Conservation (phyloP, 2,797 vertebrate species). For the Serranus cabrilla region DNA sequence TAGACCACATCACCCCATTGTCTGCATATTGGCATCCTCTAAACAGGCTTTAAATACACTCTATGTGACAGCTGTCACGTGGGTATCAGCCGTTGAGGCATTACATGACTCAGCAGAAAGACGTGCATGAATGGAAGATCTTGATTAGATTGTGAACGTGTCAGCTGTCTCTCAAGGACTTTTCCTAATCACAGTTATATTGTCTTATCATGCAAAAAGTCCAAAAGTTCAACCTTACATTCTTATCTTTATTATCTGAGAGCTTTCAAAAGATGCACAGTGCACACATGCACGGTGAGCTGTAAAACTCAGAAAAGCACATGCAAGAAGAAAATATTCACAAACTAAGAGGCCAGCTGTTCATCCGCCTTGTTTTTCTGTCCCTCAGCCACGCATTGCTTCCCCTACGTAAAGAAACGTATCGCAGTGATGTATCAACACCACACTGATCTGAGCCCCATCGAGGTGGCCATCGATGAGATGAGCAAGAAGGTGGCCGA, state of each 20-base stretch:
- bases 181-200: slow-evolving; percentile 60
- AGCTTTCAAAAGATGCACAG: slow-evolving; percentile 12
- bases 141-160: slow-evolving; percentile 74
- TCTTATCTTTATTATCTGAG: slow-evolving; percentile 68
- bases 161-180: slow-evolving; percentile 73
- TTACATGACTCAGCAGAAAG: slow-evolving; percentile 36
- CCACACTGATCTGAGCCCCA: slow-evolving; percentile 96
- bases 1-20: neutral
- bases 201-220: slow-evolving; percentile 69
- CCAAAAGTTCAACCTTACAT: slow-evolving; percentile 70
- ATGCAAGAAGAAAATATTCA: neutral
- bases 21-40: neutral
- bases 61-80: neutral
- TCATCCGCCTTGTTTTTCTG: neutral
- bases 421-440: slow-evolving; percentile 99
- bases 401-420: slow-evolving; percentile 97
- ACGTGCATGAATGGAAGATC: slow-evolving; percentile 32
- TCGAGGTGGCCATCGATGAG: slow-evolving; percentile 98
- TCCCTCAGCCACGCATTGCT: slow-evolving; percentile 93
- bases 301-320: slow-evolving; percentile 25
- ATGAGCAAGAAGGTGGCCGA: slow-evolving; percentile 98
- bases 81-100: neutral
- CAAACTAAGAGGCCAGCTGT: neutral
- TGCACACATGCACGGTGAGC: neutral
- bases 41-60: neutral